phyloP scores from a whole-genome alignment of 2,113 vertebrate genomes.

The Dicaeum eximium region DNA sequence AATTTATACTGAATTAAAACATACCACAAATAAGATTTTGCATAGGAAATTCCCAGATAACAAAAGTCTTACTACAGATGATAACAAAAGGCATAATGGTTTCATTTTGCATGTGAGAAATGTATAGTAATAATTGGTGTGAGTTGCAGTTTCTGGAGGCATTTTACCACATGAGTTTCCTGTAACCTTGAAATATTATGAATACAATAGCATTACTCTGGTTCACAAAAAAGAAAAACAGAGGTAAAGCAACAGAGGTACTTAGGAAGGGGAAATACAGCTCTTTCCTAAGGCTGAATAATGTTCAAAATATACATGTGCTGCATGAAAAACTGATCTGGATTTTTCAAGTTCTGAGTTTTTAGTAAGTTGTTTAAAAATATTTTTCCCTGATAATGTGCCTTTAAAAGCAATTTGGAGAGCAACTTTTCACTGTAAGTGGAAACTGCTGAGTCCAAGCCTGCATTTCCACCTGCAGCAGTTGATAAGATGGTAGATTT shows the following conservation, averaged over 20 bases:
- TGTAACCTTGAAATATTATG: not conserved
- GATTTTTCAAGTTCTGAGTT: not conserved
- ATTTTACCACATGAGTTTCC: not conserved
- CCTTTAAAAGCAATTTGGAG: constrained; percentile 61
- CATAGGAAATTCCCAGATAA: not conserved
- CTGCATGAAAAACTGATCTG: not conserved
- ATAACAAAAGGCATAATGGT: not conserved
- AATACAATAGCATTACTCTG: not conserved
- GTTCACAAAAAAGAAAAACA: not conserved
- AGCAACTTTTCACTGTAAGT: constrained; percentile 46
- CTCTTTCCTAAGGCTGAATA: not conserved
- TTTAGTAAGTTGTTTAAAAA: not conserved
- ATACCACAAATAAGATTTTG: not conserved
- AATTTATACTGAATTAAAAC: not conserved
- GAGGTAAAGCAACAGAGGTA: not conserved
- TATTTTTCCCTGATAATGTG: constrained; percentile 1
- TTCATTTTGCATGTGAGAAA: not conserved
- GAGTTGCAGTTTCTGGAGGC: not conserved
- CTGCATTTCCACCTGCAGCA: constrained; percentile 49
- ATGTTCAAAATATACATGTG: not conserved
- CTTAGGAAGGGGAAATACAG: fast-evolving
- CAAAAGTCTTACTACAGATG: not conserved
- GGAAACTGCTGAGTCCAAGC: constrained; percentile 51
- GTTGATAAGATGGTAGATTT: constrained; percentile 64
- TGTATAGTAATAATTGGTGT: not conserved